Conservation (phyloP, 2,888 invertebrate genomes). For the Dicyrtomina minuta region DNA sequence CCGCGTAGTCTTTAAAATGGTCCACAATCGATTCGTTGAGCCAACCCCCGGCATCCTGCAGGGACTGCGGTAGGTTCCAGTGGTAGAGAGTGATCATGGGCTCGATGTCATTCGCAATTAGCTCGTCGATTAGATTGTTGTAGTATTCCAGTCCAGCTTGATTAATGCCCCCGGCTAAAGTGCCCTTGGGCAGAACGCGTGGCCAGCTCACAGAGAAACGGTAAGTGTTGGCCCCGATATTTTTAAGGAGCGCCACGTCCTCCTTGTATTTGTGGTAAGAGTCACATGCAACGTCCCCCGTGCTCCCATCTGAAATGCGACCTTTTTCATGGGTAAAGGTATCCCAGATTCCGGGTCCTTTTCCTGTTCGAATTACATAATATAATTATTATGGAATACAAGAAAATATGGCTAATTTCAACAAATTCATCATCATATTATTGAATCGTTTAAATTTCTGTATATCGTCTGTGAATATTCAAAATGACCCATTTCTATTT, state of each 20-base stretch:
- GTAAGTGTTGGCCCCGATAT: conserved; percentile 54
- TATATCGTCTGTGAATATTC: too few relatives aligned
- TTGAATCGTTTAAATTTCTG: too few relatives aligned
- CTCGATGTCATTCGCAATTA: conserved; percentile 42
- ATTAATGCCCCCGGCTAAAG: conserved; percentile 31
- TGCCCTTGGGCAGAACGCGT: conserved; percentile 57
- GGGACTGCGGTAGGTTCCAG: conserved; percentile 62
- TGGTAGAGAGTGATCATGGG: conserved; percentile 56
- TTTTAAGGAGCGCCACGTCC: conserved; percentile 58
- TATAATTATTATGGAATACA: too few relatives aligned
- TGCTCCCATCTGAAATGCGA: conserved; percentile 51
- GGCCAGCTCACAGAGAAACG: conserved; percentile 60
- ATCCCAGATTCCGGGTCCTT: conserved; percentile 64
- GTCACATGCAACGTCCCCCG: conserved; percentile 58
- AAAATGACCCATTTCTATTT: too few relatives aligned
- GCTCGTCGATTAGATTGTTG: conserved; percentile 43
- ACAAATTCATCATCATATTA: too few relatives aligned
- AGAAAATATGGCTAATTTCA: too few relatives aligned
- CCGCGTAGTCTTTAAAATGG: conserved; percentile 38
- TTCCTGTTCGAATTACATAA: conserved; percentile 59
- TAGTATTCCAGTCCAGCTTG: conserved; percentile 40
- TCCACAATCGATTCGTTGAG: conserved; percentile 29
- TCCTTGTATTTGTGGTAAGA: conserved; percentile 58
- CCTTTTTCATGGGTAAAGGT: conserved; percentile 54
- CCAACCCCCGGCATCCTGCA: conserved; percentile 55